Percentiles rank a stretch among this genome's conserved stretches.
These are phyloP conservation scores for Exephanes ischioxanthus DNA, from an alignment of 2,888 invertebrate genomes.

Conservation along the genomic window DNA sequence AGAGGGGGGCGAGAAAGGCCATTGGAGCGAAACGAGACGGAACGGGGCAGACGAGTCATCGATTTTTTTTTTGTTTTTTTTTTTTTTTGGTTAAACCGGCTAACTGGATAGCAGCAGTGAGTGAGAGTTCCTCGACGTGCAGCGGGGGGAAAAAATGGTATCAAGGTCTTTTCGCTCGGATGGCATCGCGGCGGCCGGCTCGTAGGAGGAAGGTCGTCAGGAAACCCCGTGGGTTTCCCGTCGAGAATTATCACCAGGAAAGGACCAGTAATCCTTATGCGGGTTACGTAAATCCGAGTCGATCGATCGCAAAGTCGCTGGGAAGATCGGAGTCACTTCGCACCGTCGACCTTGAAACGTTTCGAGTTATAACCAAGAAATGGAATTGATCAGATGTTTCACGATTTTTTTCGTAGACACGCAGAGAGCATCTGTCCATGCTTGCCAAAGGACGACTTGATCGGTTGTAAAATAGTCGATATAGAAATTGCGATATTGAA, in stretches of 20 bases:
- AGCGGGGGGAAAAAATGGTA: slow-evolving; percentile 31
- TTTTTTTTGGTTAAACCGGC: slow-evolving; percentile 9
- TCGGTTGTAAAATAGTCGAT: not conserved
- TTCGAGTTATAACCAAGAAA: not conserved
- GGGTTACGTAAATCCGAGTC: slow-evolving; percentile 29
- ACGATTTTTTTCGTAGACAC: not conserved
- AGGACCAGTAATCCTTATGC: not conserved
- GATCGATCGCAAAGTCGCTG: slow-evolving; percentile 9
- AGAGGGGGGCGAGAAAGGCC: not conserved
- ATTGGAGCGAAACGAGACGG: slow-evolving; percentile 50
- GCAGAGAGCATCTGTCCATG: not conserved
- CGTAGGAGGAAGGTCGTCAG: slow-evolving; percentile 49
- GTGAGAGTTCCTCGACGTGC: not conserved
- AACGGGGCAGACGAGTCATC: slow-evolving; percentile 55
- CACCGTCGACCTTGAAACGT: not conserved
- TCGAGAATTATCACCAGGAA: not conserved
- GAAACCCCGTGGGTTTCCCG: slow-evolving; percentile 49
- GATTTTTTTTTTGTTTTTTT: slow-evolving; percentile 18
- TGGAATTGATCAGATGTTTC: not conserved
- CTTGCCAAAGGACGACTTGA: not conserved
- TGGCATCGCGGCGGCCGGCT: not conserved
- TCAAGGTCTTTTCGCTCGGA: slow-evolving; percentile 51
- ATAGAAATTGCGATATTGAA: not conserved
- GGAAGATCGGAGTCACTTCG: not conserved
- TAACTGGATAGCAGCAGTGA: slow-evolving; percentile 38